Conservation (phyloP, 2,797 vertebrate genomes). For the Cheirogaleus major region DNA sequence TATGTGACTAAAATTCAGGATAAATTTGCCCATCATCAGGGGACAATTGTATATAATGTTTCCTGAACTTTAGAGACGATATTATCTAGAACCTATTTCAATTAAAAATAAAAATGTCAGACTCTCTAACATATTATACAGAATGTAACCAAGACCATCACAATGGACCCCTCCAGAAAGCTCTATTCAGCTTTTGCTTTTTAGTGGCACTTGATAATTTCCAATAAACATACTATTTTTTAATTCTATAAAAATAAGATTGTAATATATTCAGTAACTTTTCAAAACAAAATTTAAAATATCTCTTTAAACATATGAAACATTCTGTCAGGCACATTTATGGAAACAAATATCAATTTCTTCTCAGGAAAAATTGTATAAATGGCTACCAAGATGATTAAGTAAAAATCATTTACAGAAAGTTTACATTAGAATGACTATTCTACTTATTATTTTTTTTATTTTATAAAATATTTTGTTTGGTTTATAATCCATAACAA, state of each 20-base stretch:
- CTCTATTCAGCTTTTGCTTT: neutral
- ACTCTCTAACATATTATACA: no score
- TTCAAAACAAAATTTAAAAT: neutral
- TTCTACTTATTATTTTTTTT: neutral
- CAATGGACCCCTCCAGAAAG: neutral
- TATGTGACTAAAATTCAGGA: neutral
- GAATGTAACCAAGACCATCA: neutral
- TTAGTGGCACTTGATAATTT: neutral
- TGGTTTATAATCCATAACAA: neutral
- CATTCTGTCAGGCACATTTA: no score
- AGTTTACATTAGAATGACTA: neutral
- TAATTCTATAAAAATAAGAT: neutral
- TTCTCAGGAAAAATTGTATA: neutral
- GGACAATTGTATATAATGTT: neutral
- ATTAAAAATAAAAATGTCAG: neutral
- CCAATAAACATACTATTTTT: neutral
- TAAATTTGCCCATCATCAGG: neutral
- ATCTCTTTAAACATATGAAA: neutral
- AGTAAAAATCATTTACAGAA: neutral
- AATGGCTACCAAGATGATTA: neutral
- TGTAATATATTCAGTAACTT: neutral
- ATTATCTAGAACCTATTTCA: neutral
- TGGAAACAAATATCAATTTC: neutral
- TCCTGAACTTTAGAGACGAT: neutral
- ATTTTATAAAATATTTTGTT: neutral